Conservation (phyloP, 2,113 vertebrate genomes). For the Pantherophis guttatus region DNA sequence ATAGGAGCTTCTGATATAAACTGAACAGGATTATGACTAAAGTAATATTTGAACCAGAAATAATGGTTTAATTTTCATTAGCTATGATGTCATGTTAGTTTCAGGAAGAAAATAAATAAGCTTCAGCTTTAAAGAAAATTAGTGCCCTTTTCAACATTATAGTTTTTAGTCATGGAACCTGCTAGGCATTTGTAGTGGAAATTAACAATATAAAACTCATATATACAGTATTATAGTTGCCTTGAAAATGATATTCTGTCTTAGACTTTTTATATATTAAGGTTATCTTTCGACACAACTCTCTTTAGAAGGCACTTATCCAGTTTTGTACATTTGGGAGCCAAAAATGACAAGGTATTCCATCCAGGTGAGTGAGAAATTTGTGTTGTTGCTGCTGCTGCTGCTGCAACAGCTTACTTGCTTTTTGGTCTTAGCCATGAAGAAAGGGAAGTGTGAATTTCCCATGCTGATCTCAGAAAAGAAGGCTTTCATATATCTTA, state of each 20-base stretch:
- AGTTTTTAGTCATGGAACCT: neutral
- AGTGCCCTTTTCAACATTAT: neutral
- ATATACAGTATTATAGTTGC: neutral
- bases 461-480: neutral
- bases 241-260: neutral
- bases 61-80: neutral
- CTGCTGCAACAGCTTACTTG: neutral
- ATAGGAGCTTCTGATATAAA: neutral
- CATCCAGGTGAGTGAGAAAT: neutral
- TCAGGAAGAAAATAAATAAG: neutral
- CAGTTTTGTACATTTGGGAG: neutral
- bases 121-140: neutral
- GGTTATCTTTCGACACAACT: neutral
- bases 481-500: neutral
- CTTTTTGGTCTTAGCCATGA: neutral
- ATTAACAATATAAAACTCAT: neutral
- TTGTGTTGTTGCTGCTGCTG: neutral
- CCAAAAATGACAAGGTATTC: neutral
- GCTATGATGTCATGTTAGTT: neutral
- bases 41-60: neutral
- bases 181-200: neutral
- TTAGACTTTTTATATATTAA: neutral
- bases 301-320: neutral
- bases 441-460: neutral
- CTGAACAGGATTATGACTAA: neutral